A percentile compares a stretch with the other conserved stretches of the same genome.
phyloP scores from a whole-genome alignment of 2,888 invertebrate species.

The Drosophila paranaensis region DNA sequence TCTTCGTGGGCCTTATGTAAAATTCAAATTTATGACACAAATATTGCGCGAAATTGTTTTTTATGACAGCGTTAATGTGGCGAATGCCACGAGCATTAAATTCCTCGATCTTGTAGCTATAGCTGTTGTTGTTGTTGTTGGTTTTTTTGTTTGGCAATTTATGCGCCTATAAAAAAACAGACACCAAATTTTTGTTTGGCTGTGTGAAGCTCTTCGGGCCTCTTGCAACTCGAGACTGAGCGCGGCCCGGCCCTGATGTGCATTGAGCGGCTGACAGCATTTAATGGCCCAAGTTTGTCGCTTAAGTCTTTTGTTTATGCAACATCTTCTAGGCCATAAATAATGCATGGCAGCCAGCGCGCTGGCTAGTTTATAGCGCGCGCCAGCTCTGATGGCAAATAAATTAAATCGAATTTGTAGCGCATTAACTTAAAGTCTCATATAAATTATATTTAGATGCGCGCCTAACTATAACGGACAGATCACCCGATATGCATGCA shows the following conservation, averaged over 20 bases:
- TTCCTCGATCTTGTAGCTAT: constrained; percentile 32
- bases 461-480: constrained; percentile 35
- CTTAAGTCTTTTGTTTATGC: constrained; percentile 71
- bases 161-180: constrained; percentile 62
- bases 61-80: constrained; percentile 67
- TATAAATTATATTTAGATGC: constrained; percentile 40
- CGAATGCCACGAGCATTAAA: constrained; percentile 53
- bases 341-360: constrained; percentile 38
- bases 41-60: constrained; percentile 59
- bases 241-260: constrained; percentile 58
- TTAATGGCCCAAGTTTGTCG: constrained; percentile 60
- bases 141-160: constrained; percentile 50
- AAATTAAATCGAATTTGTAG: constrained; percentile 45
- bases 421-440: constrained; percentile 42
- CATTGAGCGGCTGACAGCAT: constrained; percentile 40
- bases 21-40: constrained; percentile 64
- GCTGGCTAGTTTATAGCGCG: constrained; percentile 52
- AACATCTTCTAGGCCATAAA: constrained; percentile 51
- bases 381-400: constrained; percentile 40
- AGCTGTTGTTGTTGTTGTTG: no score
- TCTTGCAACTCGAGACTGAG: constrained; percentile 21
- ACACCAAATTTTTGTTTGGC: constrained; percentile 27
- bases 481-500: constrained; percentile 34
- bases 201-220: constrained; percentile 8
- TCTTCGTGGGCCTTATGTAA: constrained; percentile 44